These are phyloP conservation scores for Delphinus delphis DNA, from an alignment of 2,113 vertebrate genomes.

Conservation along the genomic window DNA sequence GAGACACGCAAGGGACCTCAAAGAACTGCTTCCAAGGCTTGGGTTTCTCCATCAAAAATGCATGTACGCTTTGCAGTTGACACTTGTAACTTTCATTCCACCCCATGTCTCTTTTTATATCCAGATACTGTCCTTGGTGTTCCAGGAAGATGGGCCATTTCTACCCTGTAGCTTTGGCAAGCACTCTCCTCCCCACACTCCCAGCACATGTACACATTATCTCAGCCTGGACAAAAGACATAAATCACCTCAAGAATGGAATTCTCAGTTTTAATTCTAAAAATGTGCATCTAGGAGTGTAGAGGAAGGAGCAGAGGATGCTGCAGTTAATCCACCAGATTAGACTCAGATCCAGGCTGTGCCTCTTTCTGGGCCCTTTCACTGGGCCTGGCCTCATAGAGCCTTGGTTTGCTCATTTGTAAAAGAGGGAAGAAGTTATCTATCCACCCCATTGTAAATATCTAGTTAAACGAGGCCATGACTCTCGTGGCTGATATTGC, in stretches of 20 bases:
- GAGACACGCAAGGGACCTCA: not conserved
- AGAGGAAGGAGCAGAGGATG: not conserved
- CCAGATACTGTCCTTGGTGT: not conserved
- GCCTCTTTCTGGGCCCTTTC: not conserved
- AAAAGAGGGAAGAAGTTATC: not conserved
- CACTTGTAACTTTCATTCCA: not conserved
- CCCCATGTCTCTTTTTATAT: not conserved
- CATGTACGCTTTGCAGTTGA: not conserved
- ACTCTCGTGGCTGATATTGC: not conserved
- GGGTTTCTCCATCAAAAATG: not conserved
- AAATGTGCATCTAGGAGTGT: not conserved
- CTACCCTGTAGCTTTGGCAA: not conserved
- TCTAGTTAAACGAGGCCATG: not conserved
- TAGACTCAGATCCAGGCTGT: not conserved
- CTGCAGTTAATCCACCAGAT: not conserved
- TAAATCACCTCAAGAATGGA: not conserved
- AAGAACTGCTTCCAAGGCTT: not conserved
- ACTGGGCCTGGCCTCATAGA: not conserved
- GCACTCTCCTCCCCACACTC: not conserved
- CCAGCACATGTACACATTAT: rapidly evolving
- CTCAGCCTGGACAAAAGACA: not conserved
- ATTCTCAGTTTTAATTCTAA: not conserved
- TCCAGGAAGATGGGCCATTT: not conserved
- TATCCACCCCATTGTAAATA: not conserved
- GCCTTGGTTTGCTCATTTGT: not conserved